Conservation (phyloP, 2,113 vertebrate species). For the Monopterus albus region DNA sequence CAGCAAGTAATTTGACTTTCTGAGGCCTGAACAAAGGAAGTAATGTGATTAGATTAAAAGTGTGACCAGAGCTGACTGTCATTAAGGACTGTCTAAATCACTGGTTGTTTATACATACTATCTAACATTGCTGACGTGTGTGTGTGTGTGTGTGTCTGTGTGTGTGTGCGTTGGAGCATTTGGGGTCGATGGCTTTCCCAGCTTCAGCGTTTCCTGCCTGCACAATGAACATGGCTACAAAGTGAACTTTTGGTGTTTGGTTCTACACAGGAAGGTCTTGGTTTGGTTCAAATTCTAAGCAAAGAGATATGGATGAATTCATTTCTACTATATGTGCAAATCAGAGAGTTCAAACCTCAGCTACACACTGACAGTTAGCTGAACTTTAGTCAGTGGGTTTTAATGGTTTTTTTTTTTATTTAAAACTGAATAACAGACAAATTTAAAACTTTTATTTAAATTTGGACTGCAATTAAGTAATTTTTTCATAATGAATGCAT, state of each 20-base stretch:
- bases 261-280: too few species aligned
- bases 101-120: too few species aligned
- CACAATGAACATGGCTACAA: background rate
- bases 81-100: too few species aligned
- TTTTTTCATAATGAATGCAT: too few species aligned
- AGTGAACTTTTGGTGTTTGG: too few species aligned
- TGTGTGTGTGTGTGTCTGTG: background rate
- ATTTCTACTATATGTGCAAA: background rate
- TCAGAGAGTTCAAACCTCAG: background rate
- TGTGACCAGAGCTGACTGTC: too few species aligned
- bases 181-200: slow-evolving; percentile 57
- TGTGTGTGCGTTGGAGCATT: background rate
- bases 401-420: background rate
- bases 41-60: too few species aligned
- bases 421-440: background rate
- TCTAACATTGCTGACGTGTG: too few species aligned
- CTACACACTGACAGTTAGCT: background rate
- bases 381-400: slow-evolving; percentile 22
- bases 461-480: too few species aligned
- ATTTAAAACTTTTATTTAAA: background rate
- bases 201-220: slow-evolving; percentile 37
- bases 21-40: too few species aligned
- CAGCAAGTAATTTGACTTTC: too few species aligned
- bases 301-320: background rate
- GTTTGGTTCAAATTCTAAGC: too few species aligned